These are phyloP conservation scores for Oxytorus armatus DNA, from an alignment of 2,888 invertebrate species.

Conservation along the genomic window DNA sequence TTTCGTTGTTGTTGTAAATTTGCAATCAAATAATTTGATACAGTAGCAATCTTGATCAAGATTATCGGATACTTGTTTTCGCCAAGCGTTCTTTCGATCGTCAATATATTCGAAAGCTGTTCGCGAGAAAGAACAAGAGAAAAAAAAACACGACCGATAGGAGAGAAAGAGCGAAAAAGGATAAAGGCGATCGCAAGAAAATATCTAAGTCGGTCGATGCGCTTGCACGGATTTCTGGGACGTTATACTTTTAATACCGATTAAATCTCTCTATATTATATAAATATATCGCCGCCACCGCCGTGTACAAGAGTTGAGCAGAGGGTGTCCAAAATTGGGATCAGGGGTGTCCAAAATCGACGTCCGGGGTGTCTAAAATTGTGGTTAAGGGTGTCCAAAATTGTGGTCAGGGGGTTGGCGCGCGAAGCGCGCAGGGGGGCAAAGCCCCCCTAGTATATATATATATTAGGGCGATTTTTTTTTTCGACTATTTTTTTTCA, in stretches of 20 bases:
- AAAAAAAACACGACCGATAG: slow-evolving; percentile 13
- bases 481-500: too few species aligned
- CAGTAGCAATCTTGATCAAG: background rate
- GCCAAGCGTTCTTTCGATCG: slow-evolving; percentile 30
- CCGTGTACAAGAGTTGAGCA: too few species aligned
- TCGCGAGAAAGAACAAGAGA: slow-evolving; percentile 10
- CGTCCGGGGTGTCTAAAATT: too few species aligned
- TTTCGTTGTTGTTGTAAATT: too few species aligned
- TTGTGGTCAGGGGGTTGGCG: too few species aligned
- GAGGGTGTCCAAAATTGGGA: too few species aligned
- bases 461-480: too few species aligned
- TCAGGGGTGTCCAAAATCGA: too few species aligned
- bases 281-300: background rate
- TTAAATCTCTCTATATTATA: slow-evolving; percentile 44
- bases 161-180: slow-evolving; percentile 16
- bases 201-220: slow-evolving; percentile 66
- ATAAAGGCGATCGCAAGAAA: slow-evolving; percentile 40
- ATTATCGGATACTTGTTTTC: slow-evolving; percentile 17
- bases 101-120: slow-evolving; percentile 60
- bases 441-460: too few species aligned
- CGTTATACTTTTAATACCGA: slow-evolving; percentile 51
- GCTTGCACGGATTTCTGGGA: slow-evolving; percentile 70
- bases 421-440: too few species aligned
- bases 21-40: too few species aligned
- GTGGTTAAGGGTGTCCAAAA: too few species aligned